A percentile compares a stretch with the other conserved stretches of the same genome.
These are phyloP conservation scores for Zapornia atra DNA, from an alignment of 2,113 vertebrate species.

Conservation along the genomic window DNA sequence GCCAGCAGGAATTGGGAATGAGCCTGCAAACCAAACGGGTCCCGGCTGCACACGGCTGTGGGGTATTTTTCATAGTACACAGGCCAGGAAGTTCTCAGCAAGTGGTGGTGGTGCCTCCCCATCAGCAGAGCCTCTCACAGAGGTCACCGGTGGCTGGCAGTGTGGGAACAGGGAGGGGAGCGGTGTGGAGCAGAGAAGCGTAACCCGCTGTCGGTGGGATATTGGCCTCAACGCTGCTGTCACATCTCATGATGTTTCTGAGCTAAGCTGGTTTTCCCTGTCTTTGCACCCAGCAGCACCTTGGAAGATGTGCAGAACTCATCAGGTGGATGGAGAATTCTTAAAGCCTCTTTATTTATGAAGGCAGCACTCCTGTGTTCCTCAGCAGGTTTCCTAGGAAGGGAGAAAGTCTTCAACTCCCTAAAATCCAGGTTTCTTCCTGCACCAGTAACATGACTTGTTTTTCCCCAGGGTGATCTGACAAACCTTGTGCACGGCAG, in stretches of 20 bases:
- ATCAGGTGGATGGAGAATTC: not conserved
- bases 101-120: not conserved
- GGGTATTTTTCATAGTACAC: not conserved
- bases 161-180: accelerated
- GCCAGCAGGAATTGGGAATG: not conserved
- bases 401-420: not conserved
- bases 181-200: accelerated
- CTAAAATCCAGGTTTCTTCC: not conserved
- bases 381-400: not conserved
- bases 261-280: accelerated
- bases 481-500: slow-evolving; percentile 98
- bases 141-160: not conserved
- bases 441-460: not conserved
- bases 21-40: not conserved
- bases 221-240: accelerated
- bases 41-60: not conserved
- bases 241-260: not conserved
- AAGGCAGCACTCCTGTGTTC: accelerated
- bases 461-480: slow-evolving; percentile 86
- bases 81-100: not conserved
- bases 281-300: not conserved
- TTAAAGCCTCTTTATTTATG: too few relatives aligned
- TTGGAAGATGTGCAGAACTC: not conserved
- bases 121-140: not conserved
- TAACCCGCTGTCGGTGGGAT: not conserved